Base-by-base conservation (phyloP, 1,140 invertebrate species). In the Zophobas atratus region DNA sequence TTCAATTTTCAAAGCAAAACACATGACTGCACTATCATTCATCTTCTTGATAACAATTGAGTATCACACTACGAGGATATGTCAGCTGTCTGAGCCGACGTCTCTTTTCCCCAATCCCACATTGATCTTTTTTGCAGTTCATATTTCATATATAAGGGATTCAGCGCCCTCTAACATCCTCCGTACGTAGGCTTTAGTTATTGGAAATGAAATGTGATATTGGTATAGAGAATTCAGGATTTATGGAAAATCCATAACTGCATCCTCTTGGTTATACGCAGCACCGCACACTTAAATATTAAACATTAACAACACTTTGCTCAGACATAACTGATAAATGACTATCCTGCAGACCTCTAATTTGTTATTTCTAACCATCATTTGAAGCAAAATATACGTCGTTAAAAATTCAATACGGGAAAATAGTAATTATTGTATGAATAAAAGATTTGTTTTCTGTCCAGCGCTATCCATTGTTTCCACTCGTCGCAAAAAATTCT, bases 31-130 rank as follows among this genome's bases (percentile, higher is more conserved):
- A 34, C 70, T 72, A 6, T 72, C 70, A 72, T 72, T 56, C 46
- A 72, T 72, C 70, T 72, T 72, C 70, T 35, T 56, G 70, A 51
- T 72, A 72, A 72, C 70, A 51, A 72, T 72, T 72, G 70, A 20
- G 38, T 56, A 51, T 72, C 46, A 72, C 20, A 72, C 70, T 49
- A 72, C 33, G 46, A 72, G 51, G 70, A 72, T 56, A 72, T 56
- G 70, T 72, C 70, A 72, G 46, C 38, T 72, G 70, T 72, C 70
- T 51, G 38, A 20, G 48, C n/a, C 70, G 46, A 72, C 46, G 70
- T 72, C 70, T 56, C 70, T 72, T 72, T 72, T 36, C 48, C 46
- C 38, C 70, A 67, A 67, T 43, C 55, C 43, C 55, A 60, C 51
- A 53, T 72, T 72, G 70, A 72, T 72, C 70, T 53, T 72, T 72